A percentile compares a stretch with the other conserved stretches of the same genome.
Evolutionary conservation across 2,888 invertebrate genomes (phyloP).

Genomic region (Oscheius sp.): DNA sequence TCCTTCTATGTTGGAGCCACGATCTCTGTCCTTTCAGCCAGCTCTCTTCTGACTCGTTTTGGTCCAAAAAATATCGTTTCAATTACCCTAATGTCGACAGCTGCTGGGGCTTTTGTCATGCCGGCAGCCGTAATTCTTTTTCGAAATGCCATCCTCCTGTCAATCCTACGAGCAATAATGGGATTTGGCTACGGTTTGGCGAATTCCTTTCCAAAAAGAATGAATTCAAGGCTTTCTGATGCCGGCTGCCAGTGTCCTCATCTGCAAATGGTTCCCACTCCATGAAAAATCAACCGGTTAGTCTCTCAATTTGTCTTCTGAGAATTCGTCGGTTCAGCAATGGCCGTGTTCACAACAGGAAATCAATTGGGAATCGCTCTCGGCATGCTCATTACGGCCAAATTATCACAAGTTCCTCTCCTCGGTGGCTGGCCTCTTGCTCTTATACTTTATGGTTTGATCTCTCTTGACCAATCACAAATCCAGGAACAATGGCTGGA

Average conservation of each 20-base stretch:
- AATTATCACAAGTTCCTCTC: slow-evolving; percentile 53
- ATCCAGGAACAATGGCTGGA: slow-evolving; percentile 49
- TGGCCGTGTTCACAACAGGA: slow-evolving; percentile 68
- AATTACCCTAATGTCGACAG: slow-evolving; percentile 47
- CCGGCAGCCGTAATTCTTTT: slow-evolving; percentile 52
- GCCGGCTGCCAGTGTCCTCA: slow-evolving; percentile 60
- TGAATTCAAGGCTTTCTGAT: slow-evolving; percentile 54
- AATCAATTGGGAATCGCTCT: slow-evolving; percentile 59
- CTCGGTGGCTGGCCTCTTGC: slow-evolving; percentile 65
- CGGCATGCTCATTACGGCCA: slow-evolving; percentile 63
- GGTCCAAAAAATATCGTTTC: slow-evolving; percentile 60
- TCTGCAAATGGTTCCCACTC: slow-evolving; percentile 66
- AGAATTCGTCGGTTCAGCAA: too few relatives aligned
- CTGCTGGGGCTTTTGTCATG: slow-evolving; percentile 48
- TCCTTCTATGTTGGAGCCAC: slow-evolving; percentile 63
- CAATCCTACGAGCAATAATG: slow-evolving; percentile 52
- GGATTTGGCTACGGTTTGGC: slow-evolving; percentile 63
- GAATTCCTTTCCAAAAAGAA: background rate
- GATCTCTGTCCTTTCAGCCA: slow-evolving; percentile 58
- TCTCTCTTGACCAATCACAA: background rate
- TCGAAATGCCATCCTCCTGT: slow-evolving; percentile 40
- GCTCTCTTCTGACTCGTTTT: slow-evolving; percentile 45
- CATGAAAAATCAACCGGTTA: slow-evolving; percentile 53
- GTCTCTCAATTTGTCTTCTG: background rate
- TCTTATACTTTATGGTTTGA: slow-evolving; percentile 56